Evolutionary conservation across 2,888 invertebrate genomes (phyloP).

Genomic region (Dicyrtomina minuta): DNA sequence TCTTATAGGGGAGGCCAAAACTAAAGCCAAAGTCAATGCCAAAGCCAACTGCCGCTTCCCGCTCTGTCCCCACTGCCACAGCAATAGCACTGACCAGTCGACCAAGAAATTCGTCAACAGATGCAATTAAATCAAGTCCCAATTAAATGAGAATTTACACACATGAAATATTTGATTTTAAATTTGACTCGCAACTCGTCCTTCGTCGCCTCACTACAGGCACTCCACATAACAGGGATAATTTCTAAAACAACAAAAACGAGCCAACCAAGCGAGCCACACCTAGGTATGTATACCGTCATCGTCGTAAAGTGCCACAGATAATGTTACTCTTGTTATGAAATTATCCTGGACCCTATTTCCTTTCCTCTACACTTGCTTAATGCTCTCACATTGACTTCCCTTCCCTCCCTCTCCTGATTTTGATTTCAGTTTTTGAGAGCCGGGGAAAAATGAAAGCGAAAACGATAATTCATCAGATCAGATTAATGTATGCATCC

Average conservation of each 20-base stretch:
- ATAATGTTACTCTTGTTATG: too few species aligned
- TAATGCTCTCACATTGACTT: not conserved
- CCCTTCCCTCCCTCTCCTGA: too few species aligned
- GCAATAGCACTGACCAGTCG: constrained; percentile 6
- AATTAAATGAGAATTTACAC: constrained; percentile 34
- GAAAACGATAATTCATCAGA: constrained; percentile 36
- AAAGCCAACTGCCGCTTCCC: too few species aligned
- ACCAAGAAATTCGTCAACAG: constrained; percentile 32
- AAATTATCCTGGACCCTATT: not conserved
- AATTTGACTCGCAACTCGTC: not conserved
- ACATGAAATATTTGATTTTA: constrained; percentile 18
- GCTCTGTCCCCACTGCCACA: constrained; percentile 6
- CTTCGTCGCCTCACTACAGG: not conserved
- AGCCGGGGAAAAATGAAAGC: not conserved
- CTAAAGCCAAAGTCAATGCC: too few species aligned
- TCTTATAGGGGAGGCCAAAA: not conserved
- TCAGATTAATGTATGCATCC: constrained; percentile 33
- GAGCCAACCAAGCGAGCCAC: too few species aligned
- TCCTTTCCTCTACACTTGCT: not conserved
- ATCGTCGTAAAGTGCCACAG: too few species aligned
- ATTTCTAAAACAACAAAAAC: too few species aligned
- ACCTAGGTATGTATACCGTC: too few species aligned
- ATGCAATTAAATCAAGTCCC: constrained; percentile 32
- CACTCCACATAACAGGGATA: too few species aligned
- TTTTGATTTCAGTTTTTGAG: not conserved